Conservation (phyloP, 2,113 vertebrate species). For the human region GRCh38 chrX:17607001-17607500, state of each 20-base stretch:
- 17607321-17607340: not conserved
- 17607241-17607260: not conserved
- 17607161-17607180: not conserved
- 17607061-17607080: not conserved
- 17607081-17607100: not conserved
- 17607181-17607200: not conserved
- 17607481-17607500: slow-evolving; percentile 25
- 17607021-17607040: not conserved
- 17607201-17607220: not conserved
- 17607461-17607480: slow-evolving; percentile 36
- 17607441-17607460: not conserved
- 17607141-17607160: not conserved
- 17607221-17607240: not conserved
- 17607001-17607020: not conserved
- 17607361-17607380: not conserved
- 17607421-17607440: not conserved
- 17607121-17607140: not conserved
- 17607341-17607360: not conserved
- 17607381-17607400: not conserved
- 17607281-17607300: not conserved
- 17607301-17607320: not conserved
- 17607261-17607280: not conserved
- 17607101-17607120: not conserved
- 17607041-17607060: not conserved
- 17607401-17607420: not conserved